Evolutionary conservation across 30 jellyfish, hydroid and myxozoan species (phyloP), one percentile per base, ranked within the genome.

Genomic region (Haliclystus octoradiatus): DNA sequence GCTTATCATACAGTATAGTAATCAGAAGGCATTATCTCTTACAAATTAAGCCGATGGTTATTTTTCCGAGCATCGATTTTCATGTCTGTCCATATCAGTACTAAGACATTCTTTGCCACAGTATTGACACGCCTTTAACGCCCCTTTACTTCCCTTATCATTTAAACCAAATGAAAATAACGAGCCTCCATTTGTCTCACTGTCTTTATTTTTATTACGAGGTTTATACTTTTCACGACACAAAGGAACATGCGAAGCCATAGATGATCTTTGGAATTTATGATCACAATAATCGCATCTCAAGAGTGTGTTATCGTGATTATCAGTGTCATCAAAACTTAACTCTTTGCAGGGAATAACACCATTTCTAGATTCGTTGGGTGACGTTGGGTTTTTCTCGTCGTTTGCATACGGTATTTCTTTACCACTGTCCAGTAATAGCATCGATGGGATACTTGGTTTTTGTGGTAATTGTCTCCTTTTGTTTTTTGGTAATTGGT

Each of bases 401-500:
- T 40, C 57, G 9, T 40, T 19, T 40, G 57, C 9, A 40, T 40
- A 9, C 14, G 9, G 57, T 19, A 40, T 19, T 19, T 40, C 57
- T 40, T 5, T 40, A 5, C 57, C 57, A 19, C 57, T 40, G 19
- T 40, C 57, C 9, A 40, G 57, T 5, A 40, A 19, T 19, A 40
- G 57, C 57, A 40, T 40, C 57, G 57, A 9, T 5, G 57, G 57
- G 57, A 40, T 9, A 40, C 19, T 19, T 5, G 57, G 57, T 40
- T 40, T 40, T 40, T 40, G 57, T 19, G 72, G 31, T 25, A 29
- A 46, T 19, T 49, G 67, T 22, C 31, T 47, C 14, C 40, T 47
- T 27, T 73, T 68, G 4, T 26, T 31, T 31, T 46, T 25, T 2
- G 79, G 73, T 14, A 64, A 29, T 25, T n/a, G 26, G 73, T 64